phyloP scores from a whole-genome alignment of 2,797 vertebrate genomes.

The Poecilia wingei region DNA sequence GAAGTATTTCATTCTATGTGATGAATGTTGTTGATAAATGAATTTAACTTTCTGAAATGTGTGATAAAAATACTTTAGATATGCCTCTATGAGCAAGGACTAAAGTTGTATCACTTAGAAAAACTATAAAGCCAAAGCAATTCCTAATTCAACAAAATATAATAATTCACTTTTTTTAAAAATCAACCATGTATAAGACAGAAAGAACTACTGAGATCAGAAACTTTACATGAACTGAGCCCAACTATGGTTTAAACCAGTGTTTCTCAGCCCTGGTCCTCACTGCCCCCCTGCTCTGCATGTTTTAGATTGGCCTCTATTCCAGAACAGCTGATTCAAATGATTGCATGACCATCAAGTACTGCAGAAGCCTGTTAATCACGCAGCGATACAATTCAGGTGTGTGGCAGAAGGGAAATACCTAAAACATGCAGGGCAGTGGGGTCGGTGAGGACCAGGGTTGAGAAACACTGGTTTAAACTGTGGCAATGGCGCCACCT shows the following conservation, averaged over 20 bases:
- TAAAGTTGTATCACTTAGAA: neutral
- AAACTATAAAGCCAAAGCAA: neutral
- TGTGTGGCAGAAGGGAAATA: too few species aligned
- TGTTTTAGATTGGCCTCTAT: too few species aligned
- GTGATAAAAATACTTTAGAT: neutral
- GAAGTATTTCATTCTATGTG: neutral
- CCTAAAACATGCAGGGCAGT: too few species aligned
- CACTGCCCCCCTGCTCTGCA: too few species aligned
- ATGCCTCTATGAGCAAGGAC: neutral
- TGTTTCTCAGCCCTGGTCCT: too few species aligned
- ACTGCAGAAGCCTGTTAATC: too few species aligned
- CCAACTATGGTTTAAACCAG: neutral
- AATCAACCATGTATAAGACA: too few species aligned
- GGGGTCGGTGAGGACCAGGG: too few species aligned
- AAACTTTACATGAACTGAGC: neutral
- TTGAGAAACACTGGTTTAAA: neutral
- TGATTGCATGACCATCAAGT: too few species aligned
- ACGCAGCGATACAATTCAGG: too few species aligned
- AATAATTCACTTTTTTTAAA: neutral
- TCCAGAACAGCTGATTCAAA: too few species aligned
- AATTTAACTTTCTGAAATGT: neutral
- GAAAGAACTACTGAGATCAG: neutral
- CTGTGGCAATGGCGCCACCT: conserved; percentile 46
- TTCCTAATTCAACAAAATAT: neutral
- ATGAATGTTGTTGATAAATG: neutral